Evolutionary conservation across 2,113 vertebrate genomes (phyloP).

Genomic region (Calypte anna): DNA sequence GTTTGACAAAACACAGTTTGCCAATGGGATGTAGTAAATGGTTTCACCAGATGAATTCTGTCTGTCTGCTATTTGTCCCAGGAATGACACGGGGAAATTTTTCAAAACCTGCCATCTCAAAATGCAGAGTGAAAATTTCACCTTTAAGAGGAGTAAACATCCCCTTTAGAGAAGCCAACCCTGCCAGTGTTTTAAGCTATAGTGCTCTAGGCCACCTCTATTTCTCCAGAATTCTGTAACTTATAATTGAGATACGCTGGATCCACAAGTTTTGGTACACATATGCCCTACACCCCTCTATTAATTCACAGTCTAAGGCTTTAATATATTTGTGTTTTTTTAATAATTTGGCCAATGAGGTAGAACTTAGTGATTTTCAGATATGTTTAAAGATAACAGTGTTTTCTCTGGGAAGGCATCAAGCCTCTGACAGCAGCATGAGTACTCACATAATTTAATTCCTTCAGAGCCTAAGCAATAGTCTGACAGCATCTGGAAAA

Average conservation of each 20-base stretch:
- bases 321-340: not conserved
- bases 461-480: conserved; percentile 43
- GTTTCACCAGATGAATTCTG: conserved; percentile 56
- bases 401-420: conserved; percentile 4
- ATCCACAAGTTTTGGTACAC: not conserved
- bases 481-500: conserved; percentile 55
- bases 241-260: not conserved
- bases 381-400: not conserved
- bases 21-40: conserved; percentile 4
- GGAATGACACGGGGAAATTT: conserved; percentile 14
- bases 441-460: conserved; percentile 56
- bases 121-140: conserved; percentile 28
- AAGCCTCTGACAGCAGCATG: conserved; percentile 6
- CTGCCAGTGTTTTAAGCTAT: not conserved
- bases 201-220: not conserved
- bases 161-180: not conserved
- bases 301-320: not conserved
- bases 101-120: conserved; percentile 19
- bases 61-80: conserved; percentile 21
- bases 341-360: not conserved
- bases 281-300: not conserved
- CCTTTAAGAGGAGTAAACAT: not conserved
- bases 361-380: not conserved
- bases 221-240: not conserved
- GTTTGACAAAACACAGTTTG: conserved; percentile 48